Conservation (phyloP, 2,797 vertebrate species). For the Sebastes steindachneri region DNA sequence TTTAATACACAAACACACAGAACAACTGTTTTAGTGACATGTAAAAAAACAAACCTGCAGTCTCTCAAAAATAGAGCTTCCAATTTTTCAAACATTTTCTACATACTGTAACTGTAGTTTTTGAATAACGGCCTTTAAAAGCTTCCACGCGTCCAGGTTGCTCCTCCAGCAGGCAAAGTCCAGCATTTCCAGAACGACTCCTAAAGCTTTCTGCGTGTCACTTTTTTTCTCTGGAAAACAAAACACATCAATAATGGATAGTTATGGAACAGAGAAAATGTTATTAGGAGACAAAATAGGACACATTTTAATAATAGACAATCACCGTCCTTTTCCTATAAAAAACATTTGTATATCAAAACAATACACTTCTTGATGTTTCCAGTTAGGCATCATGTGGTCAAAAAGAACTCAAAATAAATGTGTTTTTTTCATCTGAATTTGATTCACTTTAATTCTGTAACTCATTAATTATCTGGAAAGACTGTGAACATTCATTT, state of each 20-base stretch:
- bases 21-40: not conserved
- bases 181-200: conserved; percentile 86
- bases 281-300: not conserved
- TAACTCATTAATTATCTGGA: not conserved
- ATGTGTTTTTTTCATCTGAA: not conserved
- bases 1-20: conserved; percentile 4
- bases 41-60: not conserved
- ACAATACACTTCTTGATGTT: not conserved
- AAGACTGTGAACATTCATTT: not conserved
- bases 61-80: not conserved
- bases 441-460: not conserved
- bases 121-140: conserved; percentile 78
- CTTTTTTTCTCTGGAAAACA: conserved; percentile 76
- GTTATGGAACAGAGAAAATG: not conserved
- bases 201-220: conserved; percentile 76
- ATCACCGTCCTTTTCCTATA: not conserved
- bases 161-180: conserved; percentile 90
- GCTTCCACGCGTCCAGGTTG: conserved; percentile 85
- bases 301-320: too few species aligned
- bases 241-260: not conserved
- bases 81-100: not conserved
- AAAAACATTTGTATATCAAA: not conserved
- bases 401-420: not conserved
- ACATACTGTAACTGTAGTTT: conserved; percentile 81
- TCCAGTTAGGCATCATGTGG: not conserved